Percentiles rank a stretch among this genome's conserved stretches.
These are phyloP conservation scores for Lanistes nyassanus DNA, from an alignment of 1,140 invertebrate genomes.

Conservation along the genomic window DNA sequence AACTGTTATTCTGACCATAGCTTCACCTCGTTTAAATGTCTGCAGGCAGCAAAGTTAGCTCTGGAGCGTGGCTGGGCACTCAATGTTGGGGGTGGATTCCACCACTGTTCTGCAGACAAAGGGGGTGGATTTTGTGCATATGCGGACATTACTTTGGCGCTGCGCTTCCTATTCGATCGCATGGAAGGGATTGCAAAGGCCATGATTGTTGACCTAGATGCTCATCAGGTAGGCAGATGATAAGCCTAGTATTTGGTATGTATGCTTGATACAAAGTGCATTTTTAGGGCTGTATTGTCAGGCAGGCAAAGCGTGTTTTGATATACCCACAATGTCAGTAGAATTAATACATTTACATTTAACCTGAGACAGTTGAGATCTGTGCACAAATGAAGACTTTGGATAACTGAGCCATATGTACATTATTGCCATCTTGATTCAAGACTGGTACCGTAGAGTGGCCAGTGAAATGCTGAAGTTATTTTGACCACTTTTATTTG, in stretches of 20 bases:
- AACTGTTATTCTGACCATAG: neutral
- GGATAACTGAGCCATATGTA: no score
- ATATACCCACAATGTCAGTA: no score
- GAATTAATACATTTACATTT: no score
- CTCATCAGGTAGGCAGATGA: constrained; percentile 78
- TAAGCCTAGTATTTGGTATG: neutral
- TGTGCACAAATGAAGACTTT: no score
- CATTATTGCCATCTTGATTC: no score
- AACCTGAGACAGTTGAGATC: no score
- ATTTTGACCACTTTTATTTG: no score
- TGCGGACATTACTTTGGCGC: constrained; percentile 84
- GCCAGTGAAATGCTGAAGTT: no score
- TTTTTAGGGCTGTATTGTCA: no score
- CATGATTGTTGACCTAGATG: constrained; percentile 91
- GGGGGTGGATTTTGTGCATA: constrained; percentile 91
- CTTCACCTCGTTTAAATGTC: constrained; percentile 2
- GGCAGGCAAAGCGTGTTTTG: no score
- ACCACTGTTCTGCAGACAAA: constrained; percentile 77
- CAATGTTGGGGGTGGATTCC: constrained; percentile 86
- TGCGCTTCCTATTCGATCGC: constrained; percentile 74
- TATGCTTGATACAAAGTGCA: neutral
- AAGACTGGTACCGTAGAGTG: no score
- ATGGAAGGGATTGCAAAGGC: constrained; percentile 71
- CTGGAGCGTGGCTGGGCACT: constrained; percentile 85
- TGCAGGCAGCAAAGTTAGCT: constrained; percentile 79